These are phyloP conservation scores for Himalopsyche anomala DNA, from an alignment of 2,888 invertebrate genomes.

Conservation along the genomic window DNA sequence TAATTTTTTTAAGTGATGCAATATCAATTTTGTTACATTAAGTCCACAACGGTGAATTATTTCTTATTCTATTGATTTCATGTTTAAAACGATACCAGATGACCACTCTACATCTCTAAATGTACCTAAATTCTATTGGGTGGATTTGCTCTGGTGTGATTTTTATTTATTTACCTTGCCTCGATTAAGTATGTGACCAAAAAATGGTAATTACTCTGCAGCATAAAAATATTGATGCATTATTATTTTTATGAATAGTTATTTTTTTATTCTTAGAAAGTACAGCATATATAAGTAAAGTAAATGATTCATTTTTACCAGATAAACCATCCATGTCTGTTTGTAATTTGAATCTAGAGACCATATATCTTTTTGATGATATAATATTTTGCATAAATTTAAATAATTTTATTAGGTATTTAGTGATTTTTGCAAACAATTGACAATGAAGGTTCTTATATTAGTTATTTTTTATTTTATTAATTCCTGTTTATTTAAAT, in stretches of 20 bases:
- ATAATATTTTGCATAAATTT: too few relatives aligned
- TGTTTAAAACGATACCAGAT: background rate
- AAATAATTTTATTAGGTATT: too few relatives aligned
- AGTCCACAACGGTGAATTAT: background rate
- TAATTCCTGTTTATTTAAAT: too few relatives aligned
- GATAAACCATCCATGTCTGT: too few relatives aligned
- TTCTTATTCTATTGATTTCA: background rate
- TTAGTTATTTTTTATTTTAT: too few relatives aligned
- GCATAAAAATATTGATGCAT: background rate
- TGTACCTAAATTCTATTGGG: background rate
- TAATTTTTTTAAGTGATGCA: conserved; percentile 16
- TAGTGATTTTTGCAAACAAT: too few relatives aligned
- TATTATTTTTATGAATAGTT: conserved; percentile 24
- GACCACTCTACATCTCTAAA: background rate
- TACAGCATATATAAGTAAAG: background rate
- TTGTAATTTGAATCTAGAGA: too few relatives aligned
- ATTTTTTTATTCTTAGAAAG: background rate
- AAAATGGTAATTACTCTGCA: background rate
- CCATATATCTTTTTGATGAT: too few relatives aligned
- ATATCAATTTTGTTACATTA: background rate
- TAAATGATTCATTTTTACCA: too few relatives aligned
- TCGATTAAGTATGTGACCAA: background rate
- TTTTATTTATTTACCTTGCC: background rate
- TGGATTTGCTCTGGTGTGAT: background rate
- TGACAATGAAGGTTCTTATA: too few relatives aligned